Conservation (phyloP, 23 tunicate species). For the Trididemnum miniatum region DNA sequence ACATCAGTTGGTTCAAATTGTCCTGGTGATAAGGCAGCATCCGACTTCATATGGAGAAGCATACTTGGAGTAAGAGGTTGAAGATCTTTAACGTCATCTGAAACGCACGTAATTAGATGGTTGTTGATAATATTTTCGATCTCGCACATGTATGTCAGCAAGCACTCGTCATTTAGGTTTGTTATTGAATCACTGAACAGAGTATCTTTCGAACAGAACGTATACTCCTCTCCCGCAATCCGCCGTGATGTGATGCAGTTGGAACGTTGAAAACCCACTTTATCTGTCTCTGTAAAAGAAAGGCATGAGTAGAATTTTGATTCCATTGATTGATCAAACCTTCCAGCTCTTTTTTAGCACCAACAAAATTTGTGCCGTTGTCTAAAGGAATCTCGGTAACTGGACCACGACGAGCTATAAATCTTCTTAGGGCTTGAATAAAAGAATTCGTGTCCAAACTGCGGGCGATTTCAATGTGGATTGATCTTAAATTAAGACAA, state of each 20-base stretch:
- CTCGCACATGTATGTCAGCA: neutral
- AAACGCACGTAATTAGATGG: neutral
- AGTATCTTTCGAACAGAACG: neutral
- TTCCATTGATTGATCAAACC: conserved; percentile 23
- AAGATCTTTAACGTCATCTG: neutral
- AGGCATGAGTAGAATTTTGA: too few relatives aligned
- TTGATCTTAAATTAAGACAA: conserved; percentile 32
- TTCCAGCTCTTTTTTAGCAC: conserved; percentile 24
- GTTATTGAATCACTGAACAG: neutral
- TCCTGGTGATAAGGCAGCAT: too few relatives aligned
- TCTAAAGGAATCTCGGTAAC: conserved; percentile 19
- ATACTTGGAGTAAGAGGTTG: neutral
- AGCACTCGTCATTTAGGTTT: neutral
- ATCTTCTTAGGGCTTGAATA: conserved; percentile 28
- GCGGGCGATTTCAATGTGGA: conserved; percentile 43
- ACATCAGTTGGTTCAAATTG: too few relatives aligned
- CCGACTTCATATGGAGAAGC: too few relatives aligned
- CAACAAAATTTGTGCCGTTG: conserved; percentile 54
- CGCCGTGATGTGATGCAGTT: neutral
- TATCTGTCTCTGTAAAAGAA: neutral
- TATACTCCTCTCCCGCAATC: neutral
- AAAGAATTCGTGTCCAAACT: conserved; percentile 24
- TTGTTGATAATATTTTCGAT: neutral
- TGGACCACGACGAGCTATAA: conserved; percentile 37
- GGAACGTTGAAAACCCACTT: neutral